phyloP scores from a whole-genome alignment of 2,888 invertebrate genomes.

The Odontocerum albicorne region DNA sequence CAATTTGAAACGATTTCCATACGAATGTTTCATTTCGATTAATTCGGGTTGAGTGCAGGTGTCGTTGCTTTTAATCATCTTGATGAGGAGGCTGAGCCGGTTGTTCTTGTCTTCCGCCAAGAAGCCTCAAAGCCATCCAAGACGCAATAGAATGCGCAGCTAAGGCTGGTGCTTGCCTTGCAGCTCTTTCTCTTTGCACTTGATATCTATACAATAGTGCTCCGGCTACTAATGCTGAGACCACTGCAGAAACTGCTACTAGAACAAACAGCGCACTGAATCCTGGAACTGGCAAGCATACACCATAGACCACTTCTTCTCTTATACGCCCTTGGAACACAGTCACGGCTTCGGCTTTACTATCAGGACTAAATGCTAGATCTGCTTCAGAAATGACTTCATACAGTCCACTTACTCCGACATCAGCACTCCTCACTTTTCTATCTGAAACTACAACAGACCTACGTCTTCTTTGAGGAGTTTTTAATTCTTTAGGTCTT shows the following conservation, averaged over 20 bases:
- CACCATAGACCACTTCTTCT: slow-evolving; percentile 89
- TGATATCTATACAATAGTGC: slow-evolving; percentile 78
- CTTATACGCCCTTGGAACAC: slow-evolving; percentile 86
- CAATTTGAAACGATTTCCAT: no score
- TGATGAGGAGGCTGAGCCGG: slow-evolving; percentile 13
- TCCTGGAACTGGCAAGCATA: slow-evolving; percentile 86
- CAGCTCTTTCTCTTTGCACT: slow-evolving; percentile 68
- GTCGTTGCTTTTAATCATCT: slow-evolving; percentile 10
- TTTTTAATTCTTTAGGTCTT: slow-evolving; percentile 26
- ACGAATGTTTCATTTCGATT: no score
- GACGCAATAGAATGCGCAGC: slow-evolving; percentile 69
- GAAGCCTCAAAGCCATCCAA: slow-evolving; percentile 71
- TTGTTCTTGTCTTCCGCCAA: slow-evolving; percentile 47
- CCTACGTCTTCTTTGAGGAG: slow-evolving; percentile 56
- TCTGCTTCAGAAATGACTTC: slow-evolving; percentile 92
- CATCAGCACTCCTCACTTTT: slow-evolving; percentile 80
- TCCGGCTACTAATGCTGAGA: slow-evolving; percentile 84
- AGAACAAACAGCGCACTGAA: slow-evolving; percentile 88
- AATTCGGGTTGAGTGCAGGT: no score
- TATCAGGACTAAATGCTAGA: slow-evolving; percentile 84
- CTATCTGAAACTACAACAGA: slow-evolving; percentile 68
- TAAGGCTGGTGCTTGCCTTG: slow-evolving; percentile 56
- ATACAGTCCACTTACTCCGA: slow-evolving; percentile 87
- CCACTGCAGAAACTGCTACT: slow-evolving; percentile 83
- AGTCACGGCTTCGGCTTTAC: slow-evolving; percentile 77